phyloP scores from a whole-genome alignment of 1,140 invertebrate species.

The Sycophaga agraensis region DNA sequence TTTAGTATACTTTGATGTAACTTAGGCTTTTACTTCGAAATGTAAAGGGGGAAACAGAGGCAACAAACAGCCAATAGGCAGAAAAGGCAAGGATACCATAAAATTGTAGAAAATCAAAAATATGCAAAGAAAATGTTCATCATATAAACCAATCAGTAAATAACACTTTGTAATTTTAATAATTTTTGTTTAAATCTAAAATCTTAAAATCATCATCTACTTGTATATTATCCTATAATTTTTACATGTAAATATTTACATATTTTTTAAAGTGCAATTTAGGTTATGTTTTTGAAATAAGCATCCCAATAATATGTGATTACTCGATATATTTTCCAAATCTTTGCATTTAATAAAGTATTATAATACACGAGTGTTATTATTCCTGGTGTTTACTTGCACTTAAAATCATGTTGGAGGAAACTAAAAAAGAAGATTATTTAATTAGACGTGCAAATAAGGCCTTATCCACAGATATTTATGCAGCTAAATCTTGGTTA shows the following conservation, averaged over 20 bases:
- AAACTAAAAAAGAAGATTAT: slow-evolving; percentile 72
- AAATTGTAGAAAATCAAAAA: too few relatives aligned
- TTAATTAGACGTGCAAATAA: slow-evolving; percentile 75
- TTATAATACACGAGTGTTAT: not conserved
- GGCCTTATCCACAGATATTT: slow-evolving; percentile 68
- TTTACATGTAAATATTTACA: not conserved
- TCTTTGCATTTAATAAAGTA: not conserved
- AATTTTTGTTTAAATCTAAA: too few relatives aligned
- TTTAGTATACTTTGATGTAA: too few relatives aligned
- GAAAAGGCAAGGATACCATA: too few relatives aligned
- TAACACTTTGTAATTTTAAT: too few relatives aligned
- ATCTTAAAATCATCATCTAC: too few relatives aligned
- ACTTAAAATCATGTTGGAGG: slow-evolving; percentile 11
- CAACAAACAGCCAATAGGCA: too few relatives aligned
- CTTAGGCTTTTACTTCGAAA: too few relatives aligned
- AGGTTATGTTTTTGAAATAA: slow-evolving; percentile 6
- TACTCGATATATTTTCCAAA: not conserved
- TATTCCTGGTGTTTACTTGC: not conserved
- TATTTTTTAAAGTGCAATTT: slow-evolving; percentile 12
- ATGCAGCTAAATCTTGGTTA: slow-evolving; percentile 85
- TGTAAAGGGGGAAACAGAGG: too few relatives aligned
- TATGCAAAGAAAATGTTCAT: too few relatives aligned
- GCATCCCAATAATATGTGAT: slow-evolving; percentile 11
- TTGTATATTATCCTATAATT: too few relatives aligned
- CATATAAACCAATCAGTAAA: too few relatives aligned